Percentiles rank a stretch among this genome's conserved stretches.
These are phyloP conservation scores for Lycocerus yunnanus DNA, from an alignment of 2,888 invertebrate species.

Conservation along the genomic window DNA sequence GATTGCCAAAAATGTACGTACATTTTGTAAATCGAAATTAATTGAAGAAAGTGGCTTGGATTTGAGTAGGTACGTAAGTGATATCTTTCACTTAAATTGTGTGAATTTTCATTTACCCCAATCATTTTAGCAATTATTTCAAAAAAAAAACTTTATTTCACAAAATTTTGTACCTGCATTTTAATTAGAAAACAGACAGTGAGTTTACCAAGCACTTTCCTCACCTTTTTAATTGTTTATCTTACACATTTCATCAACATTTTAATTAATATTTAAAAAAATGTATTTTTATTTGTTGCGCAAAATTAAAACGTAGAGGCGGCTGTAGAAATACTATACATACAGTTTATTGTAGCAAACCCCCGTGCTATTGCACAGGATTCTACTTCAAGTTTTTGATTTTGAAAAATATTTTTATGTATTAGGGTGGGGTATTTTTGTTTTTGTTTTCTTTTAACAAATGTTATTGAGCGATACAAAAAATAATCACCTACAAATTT, in stretches of 20 bases:
- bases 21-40: conserved; percentile 21
- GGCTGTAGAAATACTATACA: neutral
- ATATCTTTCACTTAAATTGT: neutral
- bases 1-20: conserved; percentile 36
- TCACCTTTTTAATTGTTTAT: conserved; percentile 14
- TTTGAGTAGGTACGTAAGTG: conserved; percentile 26
- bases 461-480: too few relatives aligned
- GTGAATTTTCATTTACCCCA: conserved; percentile 8
- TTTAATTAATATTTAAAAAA: conserved; percentile 1
- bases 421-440: too few relatives aligned
- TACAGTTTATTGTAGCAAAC: neutral
- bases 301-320: neutral
- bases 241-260: neutral
- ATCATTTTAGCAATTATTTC: neutral
- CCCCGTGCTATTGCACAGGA: too few relatives aligned
- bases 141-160: neutral
- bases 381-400: too few relatives aligned
- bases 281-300: neutral
- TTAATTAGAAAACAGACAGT: neutral
- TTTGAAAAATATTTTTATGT: too few relatives aligned
- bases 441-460: too few relatives aligned
- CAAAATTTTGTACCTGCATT: neutral
- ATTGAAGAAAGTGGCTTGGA: conserved; percentile 38
- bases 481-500: too few relatives aligned
- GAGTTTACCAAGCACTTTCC: conserved; percentile 31